Percentiles rank a stretch among this genome's conserved stretches.
Conservation (phyloP, 2,797 vertebrate species). For the Chloroceryle amazona region DNA sequence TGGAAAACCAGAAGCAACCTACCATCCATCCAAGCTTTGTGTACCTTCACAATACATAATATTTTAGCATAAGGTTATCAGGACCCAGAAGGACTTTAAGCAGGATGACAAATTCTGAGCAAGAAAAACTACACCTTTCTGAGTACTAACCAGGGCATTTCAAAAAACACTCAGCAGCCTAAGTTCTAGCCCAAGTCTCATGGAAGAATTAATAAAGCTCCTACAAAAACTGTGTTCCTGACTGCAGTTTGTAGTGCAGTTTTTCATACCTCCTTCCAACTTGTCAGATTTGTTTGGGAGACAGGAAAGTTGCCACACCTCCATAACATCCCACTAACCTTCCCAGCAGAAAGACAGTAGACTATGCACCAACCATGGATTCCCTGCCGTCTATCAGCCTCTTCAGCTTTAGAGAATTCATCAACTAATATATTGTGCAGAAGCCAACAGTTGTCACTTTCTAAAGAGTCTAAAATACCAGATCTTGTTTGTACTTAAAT, state of each 20-base stretch:
- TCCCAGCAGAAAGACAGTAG: not conserved
- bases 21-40: not conserved
- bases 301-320: not conserved
- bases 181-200: not conserved
- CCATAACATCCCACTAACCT: not conserved
- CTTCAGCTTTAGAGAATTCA: not conserved
- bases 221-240: not conserved
- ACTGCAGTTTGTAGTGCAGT: not conserved
- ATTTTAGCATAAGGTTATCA: not conserved
- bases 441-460: not conserved
- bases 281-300: not conserved
- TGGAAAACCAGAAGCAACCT: not conserved
- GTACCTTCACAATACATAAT: not conserved
- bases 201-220: not conserved
- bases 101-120: not conserved
- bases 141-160: not conserved
- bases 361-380: rapidly evolving
- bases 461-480: not conserved
- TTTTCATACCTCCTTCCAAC: not conserved
- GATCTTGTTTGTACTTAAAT: not conserved
- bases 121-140: not conserved
- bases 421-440: not conserved
- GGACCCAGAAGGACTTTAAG: not conserved
- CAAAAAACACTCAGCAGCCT: not conserved
- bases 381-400: not conserved